phyloP scores from a whole-genome alignment of 2,797 vertebrate genomes.

The Cryptoprocta ferox region DNA sequence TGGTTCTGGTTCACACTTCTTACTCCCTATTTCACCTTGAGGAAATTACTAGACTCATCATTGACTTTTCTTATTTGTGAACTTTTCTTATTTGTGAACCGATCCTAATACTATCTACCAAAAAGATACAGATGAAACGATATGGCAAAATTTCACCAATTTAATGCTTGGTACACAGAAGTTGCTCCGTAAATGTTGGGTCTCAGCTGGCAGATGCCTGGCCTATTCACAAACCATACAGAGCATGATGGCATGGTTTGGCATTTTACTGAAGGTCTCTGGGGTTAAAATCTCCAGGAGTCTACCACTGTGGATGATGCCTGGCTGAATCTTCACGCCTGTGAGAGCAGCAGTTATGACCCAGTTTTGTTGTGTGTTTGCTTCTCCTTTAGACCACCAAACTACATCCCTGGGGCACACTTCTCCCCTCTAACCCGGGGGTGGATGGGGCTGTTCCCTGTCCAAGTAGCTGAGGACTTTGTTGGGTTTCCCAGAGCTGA shows the following conservation, averaged over 20 bases:
- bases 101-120: neutral
- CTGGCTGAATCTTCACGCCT: neutral
- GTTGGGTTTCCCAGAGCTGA: neutral
- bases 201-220: accelerated
- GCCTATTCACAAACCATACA: neutral
- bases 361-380: neutral
- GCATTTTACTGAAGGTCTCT: neutral
- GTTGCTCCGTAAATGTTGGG: no score
- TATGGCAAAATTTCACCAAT: neutral
- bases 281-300: no score
- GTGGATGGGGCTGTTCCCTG: accelerated
- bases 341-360: accelerated
- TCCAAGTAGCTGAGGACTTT: accelerated
- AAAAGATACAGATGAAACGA: neutral
- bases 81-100: neutral
- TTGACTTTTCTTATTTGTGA: neutral
- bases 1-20: neutral
- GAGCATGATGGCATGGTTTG: accelerated
- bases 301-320: accelerated
- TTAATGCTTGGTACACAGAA: neutral
- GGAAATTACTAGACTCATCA: neutral
- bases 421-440: neutral
- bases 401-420: accelerated
- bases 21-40: neutral
- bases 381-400: neutral